Percentiles rank a stretch among this genome's conserved stretches.
Evolutionary conservation across 2,113 vertebrate genomes (phyloP).

Genomic region (Lepidiolamprologus cunningtoni): DNA sequence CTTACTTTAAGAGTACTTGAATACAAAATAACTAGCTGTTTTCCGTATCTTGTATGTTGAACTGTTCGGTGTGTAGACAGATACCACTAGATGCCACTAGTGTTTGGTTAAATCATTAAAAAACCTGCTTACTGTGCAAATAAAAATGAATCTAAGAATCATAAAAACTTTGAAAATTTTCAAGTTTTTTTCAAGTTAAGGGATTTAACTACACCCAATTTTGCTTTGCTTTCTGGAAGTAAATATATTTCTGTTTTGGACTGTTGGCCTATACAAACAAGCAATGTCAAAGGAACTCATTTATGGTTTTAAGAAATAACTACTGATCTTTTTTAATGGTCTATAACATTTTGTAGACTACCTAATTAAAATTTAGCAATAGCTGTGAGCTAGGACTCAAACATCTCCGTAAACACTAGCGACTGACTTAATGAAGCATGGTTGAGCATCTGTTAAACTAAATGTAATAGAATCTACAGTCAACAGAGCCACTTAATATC

Average conservation of each 20-base stretch:
- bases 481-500: slow-evolving; percentile 3
- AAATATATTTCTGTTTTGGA: not conserved
- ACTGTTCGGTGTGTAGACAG: not conserved
- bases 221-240: not conserved
- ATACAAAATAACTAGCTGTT: not conserved
- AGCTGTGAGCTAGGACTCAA: not conserved
- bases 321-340: not conserved
- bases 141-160: not conserved
- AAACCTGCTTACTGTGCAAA: not conserved
- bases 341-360: not conserved
- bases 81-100: not conserved
- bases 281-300: not conserved
- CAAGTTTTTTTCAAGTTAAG: not conserved
- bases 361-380: not conserved
- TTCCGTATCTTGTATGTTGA: not conserved
- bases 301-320: not conserved
- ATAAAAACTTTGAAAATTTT: not conserved
- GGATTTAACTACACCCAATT: not conserved
- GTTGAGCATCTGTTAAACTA: slow-evolving; percentile 5
- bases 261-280: not conserved
- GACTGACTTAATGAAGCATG: not conserved
- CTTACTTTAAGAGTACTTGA: not conserved
- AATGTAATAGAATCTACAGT: slow-evolving; percentile 6
- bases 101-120: not conserved
- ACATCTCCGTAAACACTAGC: not conserved